Conservation (phyloP, 2,797 vertebrate genomes). For the Pangasius sanitwongsei region DNA sequence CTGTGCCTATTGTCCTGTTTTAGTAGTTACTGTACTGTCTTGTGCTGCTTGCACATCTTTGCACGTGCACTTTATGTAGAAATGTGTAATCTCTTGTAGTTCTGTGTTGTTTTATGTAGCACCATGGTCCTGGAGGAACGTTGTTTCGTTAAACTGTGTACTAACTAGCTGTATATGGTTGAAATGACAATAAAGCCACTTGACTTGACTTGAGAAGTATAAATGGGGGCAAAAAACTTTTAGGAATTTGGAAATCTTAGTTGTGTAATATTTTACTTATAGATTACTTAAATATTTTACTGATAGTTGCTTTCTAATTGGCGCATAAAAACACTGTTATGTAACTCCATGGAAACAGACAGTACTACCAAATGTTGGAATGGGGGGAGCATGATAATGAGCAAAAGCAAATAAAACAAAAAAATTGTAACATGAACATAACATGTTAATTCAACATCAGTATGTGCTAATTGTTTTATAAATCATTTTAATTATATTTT, state of each 20-base stretch:
- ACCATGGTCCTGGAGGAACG: too few species aligned
- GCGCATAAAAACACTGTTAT: neutral
- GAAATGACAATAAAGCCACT: too few species aligned
- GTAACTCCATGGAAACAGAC: neutral
- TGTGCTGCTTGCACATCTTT: too few species aligned
- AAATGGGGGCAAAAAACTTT: neutral
- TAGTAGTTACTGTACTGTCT: too few species aligned
- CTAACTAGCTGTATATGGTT: too few species aligned
- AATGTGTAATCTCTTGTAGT: too few species aligned
- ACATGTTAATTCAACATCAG: neutral
- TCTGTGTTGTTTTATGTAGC: too few species aligned
- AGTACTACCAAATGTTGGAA: neutral
- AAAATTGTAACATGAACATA: neutral
- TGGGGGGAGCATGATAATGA: neutral
- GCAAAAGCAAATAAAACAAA: neutral
- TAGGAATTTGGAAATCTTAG: neutral
- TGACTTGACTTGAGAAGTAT: neutral
- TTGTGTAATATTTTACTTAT: neutral
- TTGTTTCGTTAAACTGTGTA: too few species aligned
- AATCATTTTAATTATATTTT: neutral
- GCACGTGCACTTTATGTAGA: too few species aligned
- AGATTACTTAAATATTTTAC: neutral
- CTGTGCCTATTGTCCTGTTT: too few species aligned
- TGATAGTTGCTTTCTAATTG: neutral
- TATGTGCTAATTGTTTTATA: neutral